Conservation (phyloP, 2,113 vertebrate species). For the Cyanocitta stelleri region DNA sequence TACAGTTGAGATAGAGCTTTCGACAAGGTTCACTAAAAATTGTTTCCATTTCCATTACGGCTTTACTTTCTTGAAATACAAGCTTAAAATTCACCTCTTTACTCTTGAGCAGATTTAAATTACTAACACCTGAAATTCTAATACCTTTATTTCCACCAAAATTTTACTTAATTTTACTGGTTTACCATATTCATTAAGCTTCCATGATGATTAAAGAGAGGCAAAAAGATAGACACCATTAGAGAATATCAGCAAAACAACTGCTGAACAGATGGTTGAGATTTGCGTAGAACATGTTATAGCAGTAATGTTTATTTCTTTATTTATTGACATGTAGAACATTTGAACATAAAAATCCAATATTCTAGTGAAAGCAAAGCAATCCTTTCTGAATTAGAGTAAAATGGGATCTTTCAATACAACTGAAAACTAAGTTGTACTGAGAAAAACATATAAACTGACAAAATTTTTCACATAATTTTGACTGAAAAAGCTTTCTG, state of each 20-base stretch:
- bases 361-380: background rate
- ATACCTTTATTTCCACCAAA: background rate
- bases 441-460: background rate
- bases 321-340: background rate
- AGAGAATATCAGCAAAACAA: background rate
- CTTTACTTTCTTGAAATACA: background rate
- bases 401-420: background rate
- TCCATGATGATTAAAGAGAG: background rate
- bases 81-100: background rate
- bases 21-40: background rate
- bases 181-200: background rate
- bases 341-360: background rate
- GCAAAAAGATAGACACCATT: background rate
- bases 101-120: background rate
- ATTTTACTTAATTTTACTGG: background rate
- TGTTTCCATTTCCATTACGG: background rate
- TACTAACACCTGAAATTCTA: background rate
- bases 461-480: background rate
- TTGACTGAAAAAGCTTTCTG: background rate
- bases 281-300: background rate
- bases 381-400: background rate
- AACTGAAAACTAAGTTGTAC: background rate
- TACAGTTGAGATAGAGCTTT: background rate
- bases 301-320: background rate
- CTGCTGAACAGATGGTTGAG: background rate